Conservation (phyloP, 2,797 vertebrate species). For the Muscicapa striata region DNA sequence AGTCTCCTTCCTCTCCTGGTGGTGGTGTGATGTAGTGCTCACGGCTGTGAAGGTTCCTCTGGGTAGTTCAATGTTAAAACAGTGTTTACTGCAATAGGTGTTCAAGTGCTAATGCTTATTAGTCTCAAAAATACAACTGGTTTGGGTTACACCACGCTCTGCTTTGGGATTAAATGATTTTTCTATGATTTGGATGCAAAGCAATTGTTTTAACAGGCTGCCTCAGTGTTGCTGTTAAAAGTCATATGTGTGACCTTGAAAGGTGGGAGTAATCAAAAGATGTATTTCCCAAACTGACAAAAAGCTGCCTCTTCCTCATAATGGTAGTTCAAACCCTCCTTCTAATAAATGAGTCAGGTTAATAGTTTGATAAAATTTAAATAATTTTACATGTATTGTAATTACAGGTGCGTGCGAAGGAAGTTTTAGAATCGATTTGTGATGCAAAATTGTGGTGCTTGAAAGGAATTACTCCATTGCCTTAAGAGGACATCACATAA, state of each 20-base stretch:
- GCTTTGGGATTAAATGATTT: background rate
- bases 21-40: background rate
- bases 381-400: background rate
- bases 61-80: background rate
- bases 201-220: background rate
- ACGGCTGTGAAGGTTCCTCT: background rate
- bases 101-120: background rate
- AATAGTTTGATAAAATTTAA: background rate
- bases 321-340: background rate
- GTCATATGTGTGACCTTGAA: background rate
- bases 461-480: background rate
- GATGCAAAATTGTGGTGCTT: background rate
- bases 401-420: background rate
- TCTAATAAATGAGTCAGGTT: background rate
- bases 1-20: constrained; percentile 19
- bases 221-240: background rate
- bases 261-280: background rate
- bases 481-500: background rate
- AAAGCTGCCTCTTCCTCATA: background rate
- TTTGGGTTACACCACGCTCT: background rate
- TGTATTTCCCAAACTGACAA: background rate
- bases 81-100: background rate
- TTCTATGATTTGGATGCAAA: background rate
- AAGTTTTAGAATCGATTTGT: background rate
- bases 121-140: background rate